Evolutionary conservation across 2,888 invertebrate species (phyloP), one percentile per base, ranked within the genome.

Genomic region (Ischnus inquisitorius): DNA sequence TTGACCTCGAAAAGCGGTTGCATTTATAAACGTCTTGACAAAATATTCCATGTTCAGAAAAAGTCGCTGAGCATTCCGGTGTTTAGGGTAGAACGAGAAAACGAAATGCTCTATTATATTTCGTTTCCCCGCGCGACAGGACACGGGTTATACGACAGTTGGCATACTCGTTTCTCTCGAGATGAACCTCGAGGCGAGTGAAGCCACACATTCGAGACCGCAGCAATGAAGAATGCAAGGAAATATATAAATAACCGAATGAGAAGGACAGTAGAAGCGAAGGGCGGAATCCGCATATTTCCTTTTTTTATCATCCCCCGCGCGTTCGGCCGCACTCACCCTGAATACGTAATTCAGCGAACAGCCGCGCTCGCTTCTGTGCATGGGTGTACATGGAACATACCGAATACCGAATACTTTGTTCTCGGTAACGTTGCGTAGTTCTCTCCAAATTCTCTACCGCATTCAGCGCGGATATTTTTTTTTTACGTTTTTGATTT

Each of bases 341-440:
- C 77, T 77, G 68, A 77, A 77, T 77, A 68, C 68, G 41, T 68
- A 77, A 77, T 77, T 34, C 22, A 46, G 57, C 46, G 39, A 60
- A 46, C 34, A 68, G 68, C 60, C 46, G 60, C 57, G 68, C 28
- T 57, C 25, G 43, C 46, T 64, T 6, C 43, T 25, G 65, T 76
- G 54, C 39, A 67, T 19, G 19, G 41, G 19, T 14, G 19, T 41
- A 39, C 8, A 39, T 34, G 39, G 39, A 39, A 64, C 16, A 64
- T 34, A 34, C 39, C 39, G 16, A 71, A 28, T 60, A 43, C 57
- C 14, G 16, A 8, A 22, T 22, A 25, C 25, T 25, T 12, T 25
- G 5, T 57, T 72, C 43, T 60, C 5, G 6, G n/a, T 43, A 25
- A 28, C 43, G 71, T 16, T 14, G n/a, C 14, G 3, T 14, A 22